Percentiles rank a stretch among this genome's conserved stretches.
Evolutionary conservation across 2,888 invertebrate species (phyloP).

Genomic region (Heliconius cydno): DNA sequence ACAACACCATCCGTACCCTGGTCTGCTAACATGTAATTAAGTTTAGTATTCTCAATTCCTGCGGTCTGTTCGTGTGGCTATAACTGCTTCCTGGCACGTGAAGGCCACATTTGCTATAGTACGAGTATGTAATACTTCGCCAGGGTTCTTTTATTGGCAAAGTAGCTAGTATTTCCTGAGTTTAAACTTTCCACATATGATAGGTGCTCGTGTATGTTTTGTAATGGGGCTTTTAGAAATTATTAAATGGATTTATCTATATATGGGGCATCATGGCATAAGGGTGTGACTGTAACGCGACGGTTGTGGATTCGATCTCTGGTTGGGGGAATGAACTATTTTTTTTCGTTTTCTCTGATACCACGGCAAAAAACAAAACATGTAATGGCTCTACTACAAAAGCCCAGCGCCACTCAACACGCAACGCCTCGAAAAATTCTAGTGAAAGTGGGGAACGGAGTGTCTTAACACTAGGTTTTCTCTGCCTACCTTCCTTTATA

Average conservation of each 20-base stretch:
- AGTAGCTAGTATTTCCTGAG: constrained; percentile 14
- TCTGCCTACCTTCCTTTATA: too few relatives aligned
- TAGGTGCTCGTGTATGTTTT: constrained; percentile 7
- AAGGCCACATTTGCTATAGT: constrained; percentile 51
- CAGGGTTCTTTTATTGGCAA: constrained; percentile 33
- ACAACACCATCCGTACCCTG: constrained; percentile 38
- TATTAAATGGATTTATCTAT: background rate
- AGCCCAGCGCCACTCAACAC: too few relatives aligned
- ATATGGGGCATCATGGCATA: too few relatives aligned
- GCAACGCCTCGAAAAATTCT: too few relatives aligned
- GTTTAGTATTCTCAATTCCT: constrained; percentile 49
- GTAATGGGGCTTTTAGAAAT: background rate
- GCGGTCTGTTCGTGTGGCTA: constrained; percentile 52
- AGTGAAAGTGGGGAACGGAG: too few relatives aligned
- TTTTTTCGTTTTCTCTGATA: too few relatives aligned
- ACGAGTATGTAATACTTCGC: constrained; percentile 30
- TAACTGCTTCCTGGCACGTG: constrained; percentile 54
- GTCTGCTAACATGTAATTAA: constrained; percentile 49
- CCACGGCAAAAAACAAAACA: too few relatives aligned
- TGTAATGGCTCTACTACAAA: too few relatives aligned
- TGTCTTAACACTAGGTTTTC: too few relatives aligned
- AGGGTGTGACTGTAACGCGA: too few relatives aligned
- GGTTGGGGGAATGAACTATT: too few relatives aligned
- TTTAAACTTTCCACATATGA: constrained; percentile 16
- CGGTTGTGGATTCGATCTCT: too few relatives aligned